A percentile compares a stretch with the other conserved stretches of the same genome.
Conservation (phyloP, 2,888 invertebrate species). For the Sylvicola cinctus region DNA sequence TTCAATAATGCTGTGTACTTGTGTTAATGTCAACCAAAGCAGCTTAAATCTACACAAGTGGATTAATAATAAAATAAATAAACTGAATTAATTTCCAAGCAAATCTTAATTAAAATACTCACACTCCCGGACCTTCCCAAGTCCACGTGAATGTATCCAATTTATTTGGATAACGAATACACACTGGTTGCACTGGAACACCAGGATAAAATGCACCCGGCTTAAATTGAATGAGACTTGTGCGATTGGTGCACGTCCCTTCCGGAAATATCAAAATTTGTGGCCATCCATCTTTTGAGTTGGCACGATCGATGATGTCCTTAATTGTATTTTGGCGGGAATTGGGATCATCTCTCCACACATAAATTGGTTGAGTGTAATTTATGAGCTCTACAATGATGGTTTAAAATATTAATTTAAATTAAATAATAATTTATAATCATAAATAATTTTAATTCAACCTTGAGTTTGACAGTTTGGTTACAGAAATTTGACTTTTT, state of each 20-base stretch:
- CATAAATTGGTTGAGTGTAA: conserved; percentile 89
- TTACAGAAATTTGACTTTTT: not conserved
- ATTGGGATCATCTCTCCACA: conserved; percentile 80
- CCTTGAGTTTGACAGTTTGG: not conserved
- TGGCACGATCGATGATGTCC: conserved; percentile 68
- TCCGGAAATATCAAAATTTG: conserved; percentile 88
- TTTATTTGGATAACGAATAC: conserved; percentile 76
- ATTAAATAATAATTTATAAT: not conserved
- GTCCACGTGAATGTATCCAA: conserved; percentile 83
- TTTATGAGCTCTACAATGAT: conserved; percentile 54
- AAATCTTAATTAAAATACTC: conserved; percentile 25
- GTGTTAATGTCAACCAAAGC: conserved; percentile 74
- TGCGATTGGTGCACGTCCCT: conserved; percentile 89
- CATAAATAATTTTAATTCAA: not conserved
- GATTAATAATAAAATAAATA: not conserved
- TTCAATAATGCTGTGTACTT: conserved; percentile 71
- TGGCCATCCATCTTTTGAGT: conserved; percentile 73
- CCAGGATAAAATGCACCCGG: conserved; percentile 90
- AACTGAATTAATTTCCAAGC: not conserved
- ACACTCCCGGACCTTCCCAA: conserved; percentile 90
- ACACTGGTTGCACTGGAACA: conserved; percentile 86
- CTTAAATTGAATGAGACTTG: conserved; percentile 75
- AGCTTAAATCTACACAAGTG: conserved; percentile 43
- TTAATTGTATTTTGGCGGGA: conserved; percentile 78
- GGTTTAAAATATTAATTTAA: conserved; percentile 3